Base-by-base conservation (phyloP, 2,888 invertebrate species). In the Meloe dianella region DNA sequence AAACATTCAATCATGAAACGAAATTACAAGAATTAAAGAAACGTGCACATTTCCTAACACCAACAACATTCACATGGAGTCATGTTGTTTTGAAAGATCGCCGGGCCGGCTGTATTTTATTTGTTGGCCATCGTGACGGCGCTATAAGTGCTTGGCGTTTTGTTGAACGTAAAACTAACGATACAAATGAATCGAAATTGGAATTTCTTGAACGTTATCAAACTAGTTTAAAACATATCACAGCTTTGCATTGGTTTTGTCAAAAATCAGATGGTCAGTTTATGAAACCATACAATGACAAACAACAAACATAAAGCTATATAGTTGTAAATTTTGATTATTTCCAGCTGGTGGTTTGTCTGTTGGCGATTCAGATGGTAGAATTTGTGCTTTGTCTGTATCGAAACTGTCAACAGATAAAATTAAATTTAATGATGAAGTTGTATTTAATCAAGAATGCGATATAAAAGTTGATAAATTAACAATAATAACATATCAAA, bases 51-150 rank as follows among this genome's bases (percentile, higher is more conserved):
- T 66, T 65, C 57, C 73, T 79, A 20, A 71, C 73, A n/a, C 77
- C 79, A 32, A 75, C 75, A 71, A 76, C 78, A 60, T 79, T 82
- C 69, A 74, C 76, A 57, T 83, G 83, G 83, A 77, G 79, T 61
- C 78, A 81, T 66, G 60, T 77, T 17, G 75, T 79, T 60, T 63
- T 64, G 30, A 63, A 69, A 51, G 64, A 75, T n/a, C 47, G 69
- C 24, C 64, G 63, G 62, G 72, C 69, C 41, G 75, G 69, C 71
- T 73, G 77, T 60, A 71, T 77, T 60, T 68, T 83, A 59, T 78
- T 81, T 70, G 74, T 79, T 51, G 82, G 80, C 3, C 80, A 82
- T 74, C 70, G 73, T 61, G 74, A 79, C 75, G 82, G 82, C 17
- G 72, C 71, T 27, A 74, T 83, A 41, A 77, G 76, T 47, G 72